Evolutionary conservation across 1,140 invertebrate genomes (phyloP), one percentile per base, ranked within the genome.

Genomic region (Adelges cooleyi): DNA sequence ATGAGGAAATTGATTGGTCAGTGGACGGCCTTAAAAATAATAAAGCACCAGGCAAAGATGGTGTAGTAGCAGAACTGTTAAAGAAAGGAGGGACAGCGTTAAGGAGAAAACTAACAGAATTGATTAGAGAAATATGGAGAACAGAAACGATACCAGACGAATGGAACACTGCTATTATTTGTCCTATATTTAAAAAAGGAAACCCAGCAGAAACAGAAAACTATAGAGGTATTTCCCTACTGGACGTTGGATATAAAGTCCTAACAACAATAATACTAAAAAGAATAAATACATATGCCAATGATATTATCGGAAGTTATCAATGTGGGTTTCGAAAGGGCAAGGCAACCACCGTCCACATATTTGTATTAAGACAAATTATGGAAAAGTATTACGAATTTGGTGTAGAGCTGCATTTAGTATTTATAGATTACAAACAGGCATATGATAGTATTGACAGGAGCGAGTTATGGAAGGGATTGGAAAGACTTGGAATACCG

Each of bases 151-250:
- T 69, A 20, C 71, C 70, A 29, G 51, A 65, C 8, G 67, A 70
- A 11, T 72, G 69, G 71, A 71, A 66, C 53, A 42, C 17, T 17
- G 68, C 52, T 11, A 66, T 71, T 20, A 66, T 71, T 17, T 20
- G 38, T 6, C 70, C 71, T 9, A 49, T 73, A 18, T 62, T 67
- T 44, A 72, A 71, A 59, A 73, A 73, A 68, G 69, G 71, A 44
- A 40, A 59, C 20, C 22, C 33, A 25, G 13, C 23, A 59, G n/a
- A 46, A 46, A 18, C 17, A 46, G 22, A 66, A 49, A 66, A 56
- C 49, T 66, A 66, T 44, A 40, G 51, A 46, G 65, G 65, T n/a
- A 54, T 66, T 25, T 54, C 65, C 13, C 53, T 53, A 65, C 11
- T 65, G 23, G 40, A 65, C 40, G 42, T 48, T 20, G 50, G 23